Conservation (phyloP, 1,140 invertebrate genomes). For the Drosophila kurseongensis region DNA sequence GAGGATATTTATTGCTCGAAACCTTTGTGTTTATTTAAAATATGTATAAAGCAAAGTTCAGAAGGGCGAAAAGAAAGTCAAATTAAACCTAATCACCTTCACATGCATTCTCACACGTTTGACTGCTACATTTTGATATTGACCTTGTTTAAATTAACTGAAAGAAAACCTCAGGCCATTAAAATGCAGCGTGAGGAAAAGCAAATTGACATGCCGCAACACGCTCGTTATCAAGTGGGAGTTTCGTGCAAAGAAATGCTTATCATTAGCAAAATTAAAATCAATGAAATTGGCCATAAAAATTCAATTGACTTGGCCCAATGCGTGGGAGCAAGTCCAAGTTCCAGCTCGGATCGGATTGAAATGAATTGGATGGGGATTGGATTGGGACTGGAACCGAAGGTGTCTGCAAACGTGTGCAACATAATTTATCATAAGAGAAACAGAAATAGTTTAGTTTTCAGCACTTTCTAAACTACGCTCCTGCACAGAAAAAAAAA, state of each 20-base stretch:
- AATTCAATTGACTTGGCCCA: slow-evolving; percentile 72
- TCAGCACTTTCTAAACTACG: slow-evolving; percentile 72
- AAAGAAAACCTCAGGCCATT: slow-evolving; percentile 67
- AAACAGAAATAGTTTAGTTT: slow-evolving; percentile 71
- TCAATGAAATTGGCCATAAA: slow-evolving; percentile 82
- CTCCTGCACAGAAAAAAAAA: slow-evolving; percentile 13
- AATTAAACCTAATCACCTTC: slow-evolving; percentile 21
- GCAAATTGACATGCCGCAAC: slow-evolving; percentile 75
- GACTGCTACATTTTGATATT: slow-evolving; percentile 68
- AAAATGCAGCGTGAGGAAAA: slow-evolving; percentile 65
- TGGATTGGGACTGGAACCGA: slow-evolving; percentile 32
- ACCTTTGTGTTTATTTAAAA: not conserved
- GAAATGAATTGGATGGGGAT: slow-evolving; percentile 11
- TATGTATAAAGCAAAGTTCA: not conserved
- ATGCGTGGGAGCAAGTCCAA: slow-evolving; percentile 44
- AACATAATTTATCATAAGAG: slow-evolving; percentile 66
- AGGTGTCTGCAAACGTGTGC: slow-evolving; percentile 74
- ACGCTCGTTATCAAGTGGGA: slow-evolving; percentile 57
- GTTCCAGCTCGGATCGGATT: slow-evolving; percentile 13
- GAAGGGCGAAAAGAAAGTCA: slow-evolving; percentile 61
- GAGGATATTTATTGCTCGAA: not conserved
- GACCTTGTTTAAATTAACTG: slow-evolving; percentile 80
- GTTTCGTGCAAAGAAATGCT: slow-evolving; percentile 75
- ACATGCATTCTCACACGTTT: slow-evolving; percentile 72
- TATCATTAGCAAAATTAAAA: slow-evolving; percentile 83